These are phyloP conservation scores for pig (Sus scrofa) DNA, from an alignment of 2,113 vertebrate species.

Conservation along the genomic window T2T-Sscrofa CM000812.6:206872001-206872500, in stretches of 20 bases:
- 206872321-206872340: background rate
- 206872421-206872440: background rate
- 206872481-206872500: background rate
- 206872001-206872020: too few relatives aligned
- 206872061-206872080: background rate
- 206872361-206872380: background rate
- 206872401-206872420: background rate
- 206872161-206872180: background rate
- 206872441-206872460: background rate
- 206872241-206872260: background rate
- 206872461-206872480: background rate
- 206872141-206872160: background rate
- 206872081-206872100: background rate
- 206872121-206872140: conserved; percentile 5
- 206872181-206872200: background rate
- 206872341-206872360: background rate
- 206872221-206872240: background rate
- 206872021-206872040: background rate
- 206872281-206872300: background rate
- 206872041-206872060: background rate
- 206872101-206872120: background rate
- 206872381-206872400: background rate
- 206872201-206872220: background rate
- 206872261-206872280: background rate
- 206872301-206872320: conserved; percentile 14